These are phyloP conservation scores for Geococcyx californianus DNA, from an alignment of 2,113 vertebrate species.

Conservation along the genomic window DNA sequence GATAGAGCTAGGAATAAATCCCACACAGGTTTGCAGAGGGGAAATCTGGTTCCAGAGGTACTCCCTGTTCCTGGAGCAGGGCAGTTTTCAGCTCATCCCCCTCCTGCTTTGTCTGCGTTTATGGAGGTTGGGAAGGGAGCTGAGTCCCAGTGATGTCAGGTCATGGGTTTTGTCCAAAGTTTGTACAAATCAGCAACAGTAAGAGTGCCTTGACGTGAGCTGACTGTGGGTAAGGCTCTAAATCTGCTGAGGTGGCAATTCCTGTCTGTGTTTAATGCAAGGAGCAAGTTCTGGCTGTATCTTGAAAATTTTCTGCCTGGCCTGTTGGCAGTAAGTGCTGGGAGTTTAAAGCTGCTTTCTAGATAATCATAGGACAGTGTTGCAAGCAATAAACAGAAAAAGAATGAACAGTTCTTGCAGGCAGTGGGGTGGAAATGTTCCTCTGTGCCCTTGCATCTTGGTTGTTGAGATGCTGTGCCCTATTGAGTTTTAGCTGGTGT, in stretches of 20 bases:
- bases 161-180: background rate
- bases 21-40: background rate
- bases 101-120: accelerated
- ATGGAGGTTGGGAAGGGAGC: background rate
- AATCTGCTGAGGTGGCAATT: background rate
- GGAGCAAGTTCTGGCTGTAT: background rate
- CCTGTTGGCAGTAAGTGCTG: background rate
- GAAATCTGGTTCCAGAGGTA: background rate
- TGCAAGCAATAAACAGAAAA: background rate
- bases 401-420: background rate
- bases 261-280: background rate
- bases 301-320: background rate
- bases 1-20: background rate
- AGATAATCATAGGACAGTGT: background rate
- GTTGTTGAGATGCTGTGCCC: background rate
- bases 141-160: background rate
- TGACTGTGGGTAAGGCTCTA: background rate
- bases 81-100: background rate
- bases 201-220: background rate
- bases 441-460: background rate
- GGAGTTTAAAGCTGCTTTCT: background rate
- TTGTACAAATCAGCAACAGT: background rate
- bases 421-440: background rate
- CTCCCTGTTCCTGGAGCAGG: background rate
- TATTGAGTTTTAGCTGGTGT: background rate